Conservation (phyloP, 2,888 invertebrate species). For the Eugnorisma glareosa region DNA sequence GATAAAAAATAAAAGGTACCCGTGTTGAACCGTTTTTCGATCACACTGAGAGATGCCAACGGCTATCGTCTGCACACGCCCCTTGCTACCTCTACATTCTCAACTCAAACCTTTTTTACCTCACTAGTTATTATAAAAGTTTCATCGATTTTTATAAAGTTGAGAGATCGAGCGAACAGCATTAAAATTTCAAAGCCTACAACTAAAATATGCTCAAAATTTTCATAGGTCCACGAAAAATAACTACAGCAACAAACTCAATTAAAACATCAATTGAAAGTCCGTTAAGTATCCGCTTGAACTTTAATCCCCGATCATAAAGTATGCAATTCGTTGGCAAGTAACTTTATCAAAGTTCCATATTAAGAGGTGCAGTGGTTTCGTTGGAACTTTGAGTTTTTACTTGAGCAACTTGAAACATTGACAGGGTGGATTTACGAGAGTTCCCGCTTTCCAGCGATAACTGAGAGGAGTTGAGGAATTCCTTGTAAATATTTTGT, state of each 20-base stretch:
- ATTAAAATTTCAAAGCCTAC: constrained; percentile 19
- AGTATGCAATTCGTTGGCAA: constrained; percentile 61
- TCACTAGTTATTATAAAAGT: constrained; percentile 5
- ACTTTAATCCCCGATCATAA: constrained; percentile 63
- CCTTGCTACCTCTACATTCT: constrained; percentile 13
- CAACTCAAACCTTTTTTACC: constrained; percentile 18
- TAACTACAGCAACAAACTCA: constrained; percentile 50
- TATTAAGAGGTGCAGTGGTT: constrained; percentile 69
- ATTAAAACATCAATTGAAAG: constrained; percentile 65
- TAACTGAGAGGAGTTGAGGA: constrained; percentile 71
- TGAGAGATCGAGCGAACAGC: not conserved
- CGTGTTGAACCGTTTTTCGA: constrained; percentile 38
- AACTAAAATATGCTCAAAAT: constrained; percentile 13
- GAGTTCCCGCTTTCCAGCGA: constrained; percentile 62
- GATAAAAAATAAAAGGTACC: constrained; percentile 47
- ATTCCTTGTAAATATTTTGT: constrained; percentile 64
- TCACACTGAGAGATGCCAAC: constrained; percentile 40
- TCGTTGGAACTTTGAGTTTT: constrained; percentile 71
- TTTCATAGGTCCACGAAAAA: constrained; percentile 33
- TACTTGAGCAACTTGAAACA: constrained; percentile 79
- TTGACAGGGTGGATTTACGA: constrained; percentile 81
- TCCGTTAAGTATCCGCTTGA: constrained; percentile 57
- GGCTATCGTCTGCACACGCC: constrained; percentile 35
- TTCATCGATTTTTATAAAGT: constrained; percentile 4
- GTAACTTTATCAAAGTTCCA: constrained; percentile 71